Evolutionary conservation across 2,797 vertebrate species (phyloP).

Genomic region (Poecilia picta): DNA sequence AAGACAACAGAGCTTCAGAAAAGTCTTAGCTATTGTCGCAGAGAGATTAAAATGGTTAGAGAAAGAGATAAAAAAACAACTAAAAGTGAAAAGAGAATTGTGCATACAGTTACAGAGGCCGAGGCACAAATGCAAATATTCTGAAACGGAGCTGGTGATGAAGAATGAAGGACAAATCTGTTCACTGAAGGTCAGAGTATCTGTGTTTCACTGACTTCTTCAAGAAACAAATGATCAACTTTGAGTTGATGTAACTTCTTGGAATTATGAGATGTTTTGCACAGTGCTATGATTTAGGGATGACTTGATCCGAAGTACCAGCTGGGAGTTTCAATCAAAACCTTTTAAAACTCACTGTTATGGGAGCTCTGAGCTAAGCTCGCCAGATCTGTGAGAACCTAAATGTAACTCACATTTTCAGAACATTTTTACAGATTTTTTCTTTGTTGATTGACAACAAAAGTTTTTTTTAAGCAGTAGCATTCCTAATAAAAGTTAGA

Average conservation of each 20-base stretch:
- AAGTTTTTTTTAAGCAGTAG: not conserved
- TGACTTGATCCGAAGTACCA: not conserved
- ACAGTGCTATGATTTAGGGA: not conserved
- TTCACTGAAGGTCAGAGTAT: not conserved
- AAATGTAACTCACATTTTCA: not conserved
- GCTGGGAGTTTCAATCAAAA: not conserved
- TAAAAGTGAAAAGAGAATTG: not conserved
- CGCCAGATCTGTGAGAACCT: not conserved
- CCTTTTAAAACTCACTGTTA: not conserved
- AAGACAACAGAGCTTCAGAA: not conserved
- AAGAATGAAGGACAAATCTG: not conserved
- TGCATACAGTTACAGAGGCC: not conserved
- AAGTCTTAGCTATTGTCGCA: not conserved
- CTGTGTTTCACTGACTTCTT: not conserved
- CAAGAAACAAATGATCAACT: not conserved
- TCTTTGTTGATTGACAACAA: not conserved
- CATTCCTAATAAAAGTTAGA: not conserved
- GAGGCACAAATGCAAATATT: not conserved
- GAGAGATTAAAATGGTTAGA: not conserved
- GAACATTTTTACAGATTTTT: not conserved
- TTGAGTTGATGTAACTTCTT: not conserved
- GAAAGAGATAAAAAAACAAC: not conserved
- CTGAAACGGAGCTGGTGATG: not conserved
- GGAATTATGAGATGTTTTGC: not conserved
- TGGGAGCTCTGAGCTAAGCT: not conserved